Base-by-base conservation (phyloP, 2,113 vertebrate species). In the Oryzias celebensis region DNA sequence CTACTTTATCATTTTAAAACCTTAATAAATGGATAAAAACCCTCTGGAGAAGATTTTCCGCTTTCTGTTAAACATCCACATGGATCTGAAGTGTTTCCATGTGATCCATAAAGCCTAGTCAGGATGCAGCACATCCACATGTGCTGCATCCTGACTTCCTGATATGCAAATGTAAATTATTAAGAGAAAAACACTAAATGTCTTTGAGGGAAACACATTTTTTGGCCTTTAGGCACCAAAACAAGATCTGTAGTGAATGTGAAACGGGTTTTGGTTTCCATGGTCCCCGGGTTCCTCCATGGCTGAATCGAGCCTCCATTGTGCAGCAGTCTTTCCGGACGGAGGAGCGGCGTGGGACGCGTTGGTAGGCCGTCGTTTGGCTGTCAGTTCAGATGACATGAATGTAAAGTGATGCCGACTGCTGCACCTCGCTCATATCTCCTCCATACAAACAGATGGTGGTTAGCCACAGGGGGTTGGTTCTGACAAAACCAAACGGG, bases 361-460 rank as follows among this genome's bases (percentile, higher is more conserved):
- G 83, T 73, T 68, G 77, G 82, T 57, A 4, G 12, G 51, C 56
- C 18, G 55, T 83, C 70, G 68, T 69, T 66, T 62, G 68, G 74
- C 69, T 82, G 79, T 75, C 82, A 66, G 46, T 58, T 78, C 26
- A 1, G 56, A 82, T 78, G 72, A 79, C 44, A 10, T 15, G 48
- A 56, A 78, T 65, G 72, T 70, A 64, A 75, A 72, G 49, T 53
- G 36, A 78, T 41, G 78, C 70, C 62, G 73, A 73, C 59, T 68
- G 67, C 61, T 65, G 61, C 65, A 59, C 62, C 73, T 62, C 48
- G 43, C 63, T 76, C 63, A 26, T 62, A 67, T 81, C 73, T 81
- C 81, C 83, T 87, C 85, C 70, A 49, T 60, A 62, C 64, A 58
- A 81, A 79, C 85, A 87, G 77, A 81, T 85, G 85, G 70, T 73